phyloP scores from a whole-genome alignment of 2,113 vertebrate genomes.

The Pluvialis apricaria region DNA sequence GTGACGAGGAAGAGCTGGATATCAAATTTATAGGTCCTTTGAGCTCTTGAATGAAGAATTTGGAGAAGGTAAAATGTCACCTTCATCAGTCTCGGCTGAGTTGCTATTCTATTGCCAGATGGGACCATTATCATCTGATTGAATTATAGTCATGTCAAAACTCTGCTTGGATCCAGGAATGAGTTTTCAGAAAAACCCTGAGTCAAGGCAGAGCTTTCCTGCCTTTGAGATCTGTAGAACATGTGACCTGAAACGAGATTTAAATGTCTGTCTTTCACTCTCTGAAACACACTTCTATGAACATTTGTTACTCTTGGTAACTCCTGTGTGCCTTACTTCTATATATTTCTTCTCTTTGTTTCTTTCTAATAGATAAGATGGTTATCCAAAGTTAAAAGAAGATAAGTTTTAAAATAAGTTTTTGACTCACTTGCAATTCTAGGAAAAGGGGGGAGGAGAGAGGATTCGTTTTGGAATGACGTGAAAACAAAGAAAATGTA shows the following conservation, averaged over 20 bases:
- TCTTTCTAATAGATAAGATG: not conserved
- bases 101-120: constrained; percentile 47
- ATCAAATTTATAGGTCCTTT: constrained; percentile 52
- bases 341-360: not conserved
- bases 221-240: not conserved
- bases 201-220: constrained; percentile 23
- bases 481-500: not conserved
- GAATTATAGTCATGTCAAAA: constrained; percentile 55
- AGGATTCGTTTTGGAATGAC: not conserved
- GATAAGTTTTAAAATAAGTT: not conserved
- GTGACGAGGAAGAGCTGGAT: constrained; percentile 2
- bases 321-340: not conserved
- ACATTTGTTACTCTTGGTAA: not conserved
- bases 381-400: not conserved
- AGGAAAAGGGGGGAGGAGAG: not conserved
- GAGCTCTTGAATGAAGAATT: constrained; percentile 25
- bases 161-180: constrained; percentile 21
- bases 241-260: not conserved
- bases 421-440: not conserved
- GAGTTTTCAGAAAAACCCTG: constrained; percentile 32
- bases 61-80: constrained; percentile 56
- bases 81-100: constrained; percentile 49
- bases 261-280: constrained; percentile 8
- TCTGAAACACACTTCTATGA: not conserved
- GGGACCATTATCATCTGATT: constrained; percentile 35